phyloP scores from a whole-genome alignment of 2,888 invertebrate species.

The Ormyrus nitidulus region DNA sequence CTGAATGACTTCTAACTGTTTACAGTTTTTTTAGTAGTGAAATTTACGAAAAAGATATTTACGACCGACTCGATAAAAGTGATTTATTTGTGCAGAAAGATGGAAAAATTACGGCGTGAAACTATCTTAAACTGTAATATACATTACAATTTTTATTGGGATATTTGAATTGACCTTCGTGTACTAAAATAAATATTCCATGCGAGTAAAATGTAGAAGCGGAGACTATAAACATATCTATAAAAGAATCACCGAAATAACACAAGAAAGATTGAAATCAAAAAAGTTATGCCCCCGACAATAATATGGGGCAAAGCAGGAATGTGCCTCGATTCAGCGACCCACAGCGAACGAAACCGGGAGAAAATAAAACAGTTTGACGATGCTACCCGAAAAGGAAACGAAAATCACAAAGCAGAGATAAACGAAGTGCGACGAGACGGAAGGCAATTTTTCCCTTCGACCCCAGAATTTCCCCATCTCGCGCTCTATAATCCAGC shows the following conservation, averaged over 20 bases:
- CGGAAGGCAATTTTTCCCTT: slow-evolving; percentile 46
- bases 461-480: slow-evolving; percentile 3
- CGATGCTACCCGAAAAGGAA: neutral
- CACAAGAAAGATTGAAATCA: slow-evolving; percentile 35
- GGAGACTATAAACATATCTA: neutral
- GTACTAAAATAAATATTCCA: neutral
- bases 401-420: slow-evolving; percentile 30
- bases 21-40: too few species aligned
- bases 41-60: too few species aligned
- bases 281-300: slow-evolving; percentile 19
- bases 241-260: slow-evolving; percentile 15
- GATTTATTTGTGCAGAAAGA: too few species aligned
- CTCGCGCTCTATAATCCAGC: slow-evolving; percentile 16
- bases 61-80: too few species aligned
- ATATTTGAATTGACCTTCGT: too few species aligned
- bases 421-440: slow-evolving; percentile 40
- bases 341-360: slow-evolving; percentile 10
- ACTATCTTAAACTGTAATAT: too few species aligned
- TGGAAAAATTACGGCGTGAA: too few species aligned
- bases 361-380: neutral
- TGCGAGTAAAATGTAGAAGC: slow-evolving; percentile 10
- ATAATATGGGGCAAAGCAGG: slow-evolving; percentile 5
- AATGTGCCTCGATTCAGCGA: slow-evolving; percentile 24
- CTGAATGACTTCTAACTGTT: too few species aligned
- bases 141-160: too few species aligned